Evolutionary conservation across 1,140 invertebrate species (phyloP).

Genomic region (Diorhabda carinulata): DNA sequence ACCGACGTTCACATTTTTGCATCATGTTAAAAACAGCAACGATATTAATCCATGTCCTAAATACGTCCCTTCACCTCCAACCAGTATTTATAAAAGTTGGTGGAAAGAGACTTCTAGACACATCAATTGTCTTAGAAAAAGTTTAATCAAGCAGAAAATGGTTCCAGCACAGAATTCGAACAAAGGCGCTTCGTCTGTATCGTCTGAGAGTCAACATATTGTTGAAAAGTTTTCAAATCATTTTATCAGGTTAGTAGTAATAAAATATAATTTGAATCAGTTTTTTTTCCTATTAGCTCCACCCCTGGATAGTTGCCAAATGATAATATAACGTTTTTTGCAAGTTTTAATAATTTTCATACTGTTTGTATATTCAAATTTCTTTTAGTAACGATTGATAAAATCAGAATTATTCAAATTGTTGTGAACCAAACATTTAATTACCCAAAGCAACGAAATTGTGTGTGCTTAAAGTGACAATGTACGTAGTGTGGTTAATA

Average conservation of each 20-base stretch:
- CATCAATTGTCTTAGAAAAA: conserved; percentile 31
- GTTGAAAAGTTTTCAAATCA: neutral
- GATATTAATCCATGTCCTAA: conserved; percentile 26
- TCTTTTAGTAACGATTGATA: no score
- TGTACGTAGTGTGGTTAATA: no score
- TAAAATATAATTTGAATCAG: no score
- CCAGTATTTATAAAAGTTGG: conserved; percentile 36
- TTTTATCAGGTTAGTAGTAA: conserved; percentile 8
- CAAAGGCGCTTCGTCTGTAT: neutral
- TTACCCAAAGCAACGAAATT: no score
- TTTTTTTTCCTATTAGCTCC: no score
- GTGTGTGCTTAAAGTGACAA: no score
- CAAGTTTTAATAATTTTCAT: no score
- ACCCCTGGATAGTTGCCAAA: no score
- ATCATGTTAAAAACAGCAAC: conserved; percentile 28
- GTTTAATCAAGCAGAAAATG: conserved; percentile 39
- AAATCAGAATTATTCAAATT: no score
- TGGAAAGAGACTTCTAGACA: conserved; percentile 44
- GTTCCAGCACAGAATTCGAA: conserved; percentile 17
- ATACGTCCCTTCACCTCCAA: conserved; percentile 5
- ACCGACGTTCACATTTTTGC: conserved; percentile 52
- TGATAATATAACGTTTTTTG: no score
- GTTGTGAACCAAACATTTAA: no score
- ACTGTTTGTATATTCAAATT: no score
- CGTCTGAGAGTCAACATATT: conserved; percentile 5